Percentiles rank a stretch among this genome's conserved stretches.
These are phyloP conservation scores for Characodon lateralis DNA, from an alignment of 2,797 vertebrate species.

Conservation along the genomic window DNA sequence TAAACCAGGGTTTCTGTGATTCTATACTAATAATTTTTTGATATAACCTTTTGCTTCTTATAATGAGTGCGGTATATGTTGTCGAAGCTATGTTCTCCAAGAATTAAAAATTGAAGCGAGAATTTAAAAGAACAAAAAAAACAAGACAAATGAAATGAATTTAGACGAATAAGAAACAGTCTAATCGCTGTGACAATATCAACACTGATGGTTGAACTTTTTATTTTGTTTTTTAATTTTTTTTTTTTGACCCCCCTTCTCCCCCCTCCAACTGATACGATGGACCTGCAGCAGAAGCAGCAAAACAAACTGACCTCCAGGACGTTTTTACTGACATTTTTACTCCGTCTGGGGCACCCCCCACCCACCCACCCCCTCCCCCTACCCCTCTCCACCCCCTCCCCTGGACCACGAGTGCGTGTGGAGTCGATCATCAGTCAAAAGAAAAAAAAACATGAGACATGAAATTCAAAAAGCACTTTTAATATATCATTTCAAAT, in stretches of 20 bases:
- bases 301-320: constrained; percentile 79
- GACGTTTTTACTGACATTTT: constrained; percentile 82
- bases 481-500: constrained; percentile 91
- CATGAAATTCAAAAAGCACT: constrained; percentile 86
- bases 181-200: constrained; percentile 91
- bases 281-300: constrained; percentile 83
- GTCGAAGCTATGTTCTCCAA: constrained; percentile 99
- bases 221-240: constrained; percentile 8
- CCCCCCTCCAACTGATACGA: constrained; percentile 74
- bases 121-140: constrained; percentile 82
- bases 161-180: constrained; percentile 93
- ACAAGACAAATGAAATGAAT: constrained; percentile 95
- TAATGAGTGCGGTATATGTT: constrained; percentile 99
- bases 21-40: constrained; percentile 99
- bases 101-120: constrained; percentile 99
- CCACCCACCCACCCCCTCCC: constrained; percentile 54
- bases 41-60: constrained; percentile 99
- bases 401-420: constrained; percentile 72
- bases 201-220: constrained; percentile 86
- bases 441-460: constrained; percentile 76
- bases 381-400: not conserved
- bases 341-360: constrained; percentile 74
- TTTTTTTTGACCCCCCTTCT: not conserved
- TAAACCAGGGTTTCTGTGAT: constrained; percentile 99
- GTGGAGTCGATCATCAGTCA: constrained; percentile 84